phyloP scores from a whole-genome alignment of 35 echinoderm and acorn worm genomes.

The Heliocidaris erythrogramma region DNA sequence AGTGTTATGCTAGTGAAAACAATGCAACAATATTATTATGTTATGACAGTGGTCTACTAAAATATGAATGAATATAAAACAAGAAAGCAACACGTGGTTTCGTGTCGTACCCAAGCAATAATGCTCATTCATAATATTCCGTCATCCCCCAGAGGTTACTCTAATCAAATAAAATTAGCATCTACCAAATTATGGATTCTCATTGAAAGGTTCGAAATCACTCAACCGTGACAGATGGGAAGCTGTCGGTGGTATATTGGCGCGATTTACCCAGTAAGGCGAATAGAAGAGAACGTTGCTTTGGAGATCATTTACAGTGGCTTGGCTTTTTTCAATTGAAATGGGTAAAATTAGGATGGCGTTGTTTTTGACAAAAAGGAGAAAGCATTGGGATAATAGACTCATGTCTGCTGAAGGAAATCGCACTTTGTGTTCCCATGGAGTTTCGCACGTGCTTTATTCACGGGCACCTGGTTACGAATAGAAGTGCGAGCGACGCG shows the following conservation, averaged over 20 bases:
- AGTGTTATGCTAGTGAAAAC: no score
- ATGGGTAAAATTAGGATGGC: neutral
- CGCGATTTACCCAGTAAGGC: neutral
- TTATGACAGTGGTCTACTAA: no score
- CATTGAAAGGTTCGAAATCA: neutral
- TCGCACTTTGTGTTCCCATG: neutral
- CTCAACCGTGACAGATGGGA: neutral
- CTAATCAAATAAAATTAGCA: neutral
- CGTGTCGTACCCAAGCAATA: neutral
- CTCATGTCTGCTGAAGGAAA: neutral
- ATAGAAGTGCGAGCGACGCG: neutral
- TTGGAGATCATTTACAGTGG: neutral
- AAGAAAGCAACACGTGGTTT: neutral
- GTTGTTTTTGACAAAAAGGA: neutral
- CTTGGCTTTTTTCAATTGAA: neutral
- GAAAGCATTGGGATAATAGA: neutral
- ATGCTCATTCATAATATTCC: neutral
- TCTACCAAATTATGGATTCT: neutral
- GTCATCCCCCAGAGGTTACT: neutral
- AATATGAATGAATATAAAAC: no score
- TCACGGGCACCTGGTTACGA: neutral
- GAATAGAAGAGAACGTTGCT: neutral
- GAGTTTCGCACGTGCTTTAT: slow-evolving; percentile 8
- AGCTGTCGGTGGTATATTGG: neutral
- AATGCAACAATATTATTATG: no score